Evolutionary conservation across 2,113 vertebrate species (phyloP).

Genomic region (Sorex fumeus): DNA sequence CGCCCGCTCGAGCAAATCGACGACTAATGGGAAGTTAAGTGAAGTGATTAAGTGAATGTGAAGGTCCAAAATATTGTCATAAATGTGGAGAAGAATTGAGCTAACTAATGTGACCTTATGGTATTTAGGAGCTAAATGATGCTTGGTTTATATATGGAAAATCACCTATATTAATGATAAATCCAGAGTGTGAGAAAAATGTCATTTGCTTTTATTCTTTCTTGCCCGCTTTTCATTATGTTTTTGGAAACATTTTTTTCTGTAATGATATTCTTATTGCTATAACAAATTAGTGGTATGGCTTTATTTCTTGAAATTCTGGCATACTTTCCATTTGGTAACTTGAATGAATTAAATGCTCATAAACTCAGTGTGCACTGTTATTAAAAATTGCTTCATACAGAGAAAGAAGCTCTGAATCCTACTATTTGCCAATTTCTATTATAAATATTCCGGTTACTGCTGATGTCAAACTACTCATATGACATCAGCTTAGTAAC

Average conservation of each 20-base stretch:
- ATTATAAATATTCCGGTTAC: slow-evolving; percentile 12
- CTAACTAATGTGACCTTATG: not conserved
- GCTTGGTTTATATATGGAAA: not conserved
- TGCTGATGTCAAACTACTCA: slow-evolving; percentile 18
- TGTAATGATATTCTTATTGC: not conserved
- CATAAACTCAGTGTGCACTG: not conserved
- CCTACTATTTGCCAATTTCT: not conserved
- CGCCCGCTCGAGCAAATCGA: no score
- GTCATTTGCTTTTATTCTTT: not conserved
- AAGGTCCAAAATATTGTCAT: not conserved
- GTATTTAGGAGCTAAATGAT: not conserved
- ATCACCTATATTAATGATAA: not conserved
- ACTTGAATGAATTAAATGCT: slow-evolving; percentile 14
- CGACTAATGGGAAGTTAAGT: no score
- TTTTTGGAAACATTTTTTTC: not conserved
- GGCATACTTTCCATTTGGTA: slow-evolving; percentile 22
- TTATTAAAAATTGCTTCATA: not conserved
- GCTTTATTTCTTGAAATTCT: slow-evolving; percentile 32
- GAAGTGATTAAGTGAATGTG: no score
- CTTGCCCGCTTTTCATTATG: not conserved
- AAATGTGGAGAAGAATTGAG: not conserved
- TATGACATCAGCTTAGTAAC: not conserved
- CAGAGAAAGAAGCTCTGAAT: not conserved
- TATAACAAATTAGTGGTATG: not conserved
- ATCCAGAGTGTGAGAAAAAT: not conserved